Evolutionary conservation across 2,888 invertebrate genomes (phyloP).

Genomic region (Diploptera punctata): DNA sequence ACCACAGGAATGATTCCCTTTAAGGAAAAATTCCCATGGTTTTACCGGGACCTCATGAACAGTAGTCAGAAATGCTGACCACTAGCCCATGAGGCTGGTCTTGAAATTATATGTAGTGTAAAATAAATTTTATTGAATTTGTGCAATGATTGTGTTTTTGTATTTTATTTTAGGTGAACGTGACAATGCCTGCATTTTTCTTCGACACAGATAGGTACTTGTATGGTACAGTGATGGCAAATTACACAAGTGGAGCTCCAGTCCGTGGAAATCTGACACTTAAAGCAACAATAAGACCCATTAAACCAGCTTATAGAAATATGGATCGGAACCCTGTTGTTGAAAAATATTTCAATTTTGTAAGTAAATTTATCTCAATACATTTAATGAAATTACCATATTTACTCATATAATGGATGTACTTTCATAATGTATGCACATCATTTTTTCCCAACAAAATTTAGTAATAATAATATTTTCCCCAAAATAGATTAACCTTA

Average conservation of each 20-base stretch:
- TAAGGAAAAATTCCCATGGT: too few species aligned
- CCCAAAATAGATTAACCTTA: too few species aligned
- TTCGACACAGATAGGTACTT: conserved; percentile 86
- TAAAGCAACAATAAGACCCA: conserved; percentile 70
- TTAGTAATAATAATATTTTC: neutral
- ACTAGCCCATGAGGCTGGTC: too few species aligned
- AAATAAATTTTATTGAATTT: too few species aligned
- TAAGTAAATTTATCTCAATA: conserved; percentile 32
- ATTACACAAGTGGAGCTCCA: conserved; percentile 94
- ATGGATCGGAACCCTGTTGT: conserved; percentile 53
- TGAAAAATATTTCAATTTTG: conserved; percentile 77
- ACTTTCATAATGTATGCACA: too few species aligned
- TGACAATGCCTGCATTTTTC: conserved; percentile 95
- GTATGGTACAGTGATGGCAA: conserved; percentile 88
- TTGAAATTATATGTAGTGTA: too few species aligned
- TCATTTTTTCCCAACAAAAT: neutral
- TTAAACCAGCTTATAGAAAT: conserved; percentile 42
- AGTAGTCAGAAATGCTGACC: too few species aligned
- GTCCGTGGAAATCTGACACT: conserved; percentile 89
- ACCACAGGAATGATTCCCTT: too few species aligned
- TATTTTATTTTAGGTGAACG: conserved; percentile 71
- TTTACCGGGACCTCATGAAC: too few species aligned
- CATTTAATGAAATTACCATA: too few species aligned
- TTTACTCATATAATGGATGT: too few species aligned
- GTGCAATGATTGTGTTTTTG: neutral